Conservation (phyloP, 2,888 invertebrate species). For the Ceratothoa steindachneri region DNA sequence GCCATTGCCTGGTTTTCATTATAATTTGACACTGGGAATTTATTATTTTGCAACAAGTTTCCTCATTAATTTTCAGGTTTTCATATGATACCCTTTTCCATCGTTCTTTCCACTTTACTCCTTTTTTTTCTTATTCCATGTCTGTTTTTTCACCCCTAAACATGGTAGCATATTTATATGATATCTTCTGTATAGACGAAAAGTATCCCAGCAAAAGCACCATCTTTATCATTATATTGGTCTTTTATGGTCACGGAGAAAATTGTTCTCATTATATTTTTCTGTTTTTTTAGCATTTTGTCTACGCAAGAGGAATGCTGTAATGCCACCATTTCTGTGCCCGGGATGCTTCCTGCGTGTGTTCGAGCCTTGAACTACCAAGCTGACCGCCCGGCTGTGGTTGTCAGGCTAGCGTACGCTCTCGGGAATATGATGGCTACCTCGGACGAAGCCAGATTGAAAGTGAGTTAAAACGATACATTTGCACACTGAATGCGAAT, state of each 20-base stretch:
- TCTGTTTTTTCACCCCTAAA: too few relatives aligned
- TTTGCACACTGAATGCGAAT: too few relatives aligned
- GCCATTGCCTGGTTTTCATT: too few relatives aligned
- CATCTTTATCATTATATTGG: slow-evolving; percentile 23
- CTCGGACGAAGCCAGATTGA: slow-evolving; percentile 65
- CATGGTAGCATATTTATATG: too few relatives aligned
- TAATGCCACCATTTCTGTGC: slow-evolving; percentile 61
- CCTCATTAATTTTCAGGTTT: too few relatives aligned
- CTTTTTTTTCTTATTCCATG: too few relatives aligned
- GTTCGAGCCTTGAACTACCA: slow-evolving; percentile 64
- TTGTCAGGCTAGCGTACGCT: slow-evolving; percentile 74
- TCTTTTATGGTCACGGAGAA: background rate
- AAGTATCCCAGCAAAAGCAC: too few relatives aligned
- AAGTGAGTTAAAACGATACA: slow-evolving; percentile 56
- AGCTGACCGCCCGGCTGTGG: slow-evolving; percentile 66
- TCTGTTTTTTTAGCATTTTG: slow-evolving; percentile 70
- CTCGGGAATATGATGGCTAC: slow-evolving; percentile 79
- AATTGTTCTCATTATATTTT: slow-evolving; percentile 49
- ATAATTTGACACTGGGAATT: too few relatives aligned
- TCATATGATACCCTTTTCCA: too few relatives aligned
- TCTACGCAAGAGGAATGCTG: slow-evolving; percentile 73
- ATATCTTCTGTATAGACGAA: too few relatives aligned
- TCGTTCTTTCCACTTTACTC: too few relatives aligned
- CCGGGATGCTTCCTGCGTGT: slow-evolving; percentile 59
- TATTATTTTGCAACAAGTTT: too few relatives aligned